A percentile compares a stretch with the other conserved stretches of the same genome.
Evolutionary conservation across 1,140 invertebrate genomes (phyloP).

Genomic region (Bombus waltoni): DNA sequence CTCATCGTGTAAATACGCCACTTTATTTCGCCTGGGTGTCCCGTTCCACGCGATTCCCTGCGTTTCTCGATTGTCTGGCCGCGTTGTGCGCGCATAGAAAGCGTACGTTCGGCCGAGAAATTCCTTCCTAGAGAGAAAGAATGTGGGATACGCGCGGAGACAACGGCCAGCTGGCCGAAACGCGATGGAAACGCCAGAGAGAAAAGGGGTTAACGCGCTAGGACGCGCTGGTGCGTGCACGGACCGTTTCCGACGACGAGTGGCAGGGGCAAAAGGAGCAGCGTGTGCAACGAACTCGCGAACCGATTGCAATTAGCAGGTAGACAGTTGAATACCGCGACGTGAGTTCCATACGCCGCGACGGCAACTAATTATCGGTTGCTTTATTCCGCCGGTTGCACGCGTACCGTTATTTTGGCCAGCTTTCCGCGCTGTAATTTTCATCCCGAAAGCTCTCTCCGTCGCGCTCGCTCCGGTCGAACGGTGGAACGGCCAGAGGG

Average conservation of each 20-base stretch:
- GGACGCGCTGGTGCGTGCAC: no score
- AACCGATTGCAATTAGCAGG: conserved; percentile 33
- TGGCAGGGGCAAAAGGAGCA: no score
- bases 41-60: background rate
- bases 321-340: background rate
- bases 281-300: background rate
- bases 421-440: conserved; percentile 3
- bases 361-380: conserved; percentile 61
- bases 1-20: conserved; percentile 66
- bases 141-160: no score
- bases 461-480: fast-evolving
- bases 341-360: background rate
- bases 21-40: conserved; percentile 56
- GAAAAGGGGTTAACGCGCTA: no score
- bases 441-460: background rate
- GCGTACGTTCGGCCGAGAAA: no score
- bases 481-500: background rate
- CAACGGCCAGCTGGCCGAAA: no score
- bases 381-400: conserved; percentile 57
- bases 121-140: no score
- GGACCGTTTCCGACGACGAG: no score
- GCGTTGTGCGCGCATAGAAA: no score
- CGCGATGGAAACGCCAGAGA: no score
- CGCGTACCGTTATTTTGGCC: conserved; percentile 51
- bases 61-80: no score